Conservation (phyloP, 2,113 vertebrate genomes). For the Bubo blakistoni region DNA sequence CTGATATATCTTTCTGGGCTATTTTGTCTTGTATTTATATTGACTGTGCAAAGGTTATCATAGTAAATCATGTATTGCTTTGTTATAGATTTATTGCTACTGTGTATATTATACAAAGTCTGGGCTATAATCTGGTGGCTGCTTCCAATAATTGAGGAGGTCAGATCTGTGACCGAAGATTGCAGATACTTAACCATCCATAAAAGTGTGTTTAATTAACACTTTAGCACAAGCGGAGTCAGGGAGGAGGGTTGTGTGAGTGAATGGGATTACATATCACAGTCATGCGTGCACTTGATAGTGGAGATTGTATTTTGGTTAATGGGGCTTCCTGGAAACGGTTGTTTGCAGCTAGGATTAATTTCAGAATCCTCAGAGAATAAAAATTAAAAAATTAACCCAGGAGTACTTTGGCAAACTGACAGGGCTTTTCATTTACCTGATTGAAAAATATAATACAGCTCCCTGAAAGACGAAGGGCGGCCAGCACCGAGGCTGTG, state of each 20-base stretch:
- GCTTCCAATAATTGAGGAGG: constrained; percentile 32
- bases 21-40: neutral
- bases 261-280: neutral
- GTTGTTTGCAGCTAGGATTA: constrained; percentile 73
- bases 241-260: neutral
- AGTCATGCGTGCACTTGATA: neutral
- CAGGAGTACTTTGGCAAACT: constrained; percentile 65
- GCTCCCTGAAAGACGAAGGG: neutral
- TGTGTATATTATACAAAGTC: neutral
- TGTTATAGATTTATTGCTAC: neutral
- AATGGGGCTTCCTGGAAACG: constrained; percentile 70
- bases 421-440: constrained; percentile 21
- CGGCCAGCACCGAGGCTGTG: fast-evolving
- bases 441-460: neutral
- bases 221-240: neutral
- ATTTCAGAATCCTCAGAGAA: constrained; percentile 59
- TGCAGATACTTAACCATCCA: constrained; percentile 23
- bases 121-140: neutral
- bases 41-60: neutral
- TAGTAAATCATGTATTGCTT: neutral
- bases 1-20: neutral
- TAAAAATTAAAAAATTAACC: constrained; percentile 17
- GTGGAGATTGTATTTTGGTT: neutral
- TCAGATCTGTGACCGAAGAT: constrained; percentile 28
- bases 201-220: constrained; percentile 46